phyloP scores from a whole-genome alignment of 2,113 vertebrate species.

The Corythornis cristatus region DNA sequence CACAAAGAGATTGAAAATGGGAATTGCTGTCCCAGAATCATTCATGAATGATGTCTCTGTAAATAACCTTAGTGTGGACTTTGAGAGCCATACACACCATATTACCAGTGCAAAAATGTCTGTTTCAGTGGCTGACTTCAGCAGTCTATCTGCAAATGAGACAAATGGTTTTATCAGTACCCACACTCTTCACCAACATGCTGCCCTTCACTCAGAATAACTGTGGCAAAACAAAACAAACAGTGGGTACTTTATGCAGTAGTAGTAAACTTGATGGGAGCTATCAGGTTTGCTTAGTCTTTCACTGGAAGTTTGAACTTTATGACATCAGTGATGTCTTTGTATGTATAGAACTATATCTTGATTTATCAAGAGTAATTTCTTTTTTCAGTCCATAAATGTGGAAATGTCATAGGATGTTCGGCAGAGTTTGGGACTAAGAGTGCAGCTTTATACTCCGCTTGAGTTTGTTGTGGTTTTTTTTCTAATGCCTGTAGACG shows the following conservation, averaged over 20 bases:
- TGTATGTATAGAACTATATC: conserved; percentile 98
- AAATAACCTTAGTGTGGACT: conserved; percentile 90
- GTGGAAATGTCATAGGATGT: conserved; percentile 83
- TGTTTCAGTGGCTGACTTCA: conserved; percentile 95
- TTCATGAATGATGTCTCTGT: conserved; percentile 95
- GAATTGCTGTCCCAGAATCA: conserved; percentile 86
- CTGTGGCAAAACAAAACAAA: conserved; percentile 18
- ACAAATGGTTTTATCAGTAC: conserved; percentile 89
- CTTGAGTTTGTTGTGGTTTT: conserved; percentile 67
- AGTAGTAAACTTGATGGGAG: conserved; percentile 76
- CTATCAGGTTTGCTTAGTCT: conserved; percentile 88
- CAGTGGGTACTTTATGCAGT: conserved; percentile 63
- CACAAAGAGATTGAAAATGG: conserved; percentile 94
- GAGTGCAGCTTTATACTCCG: conserved; percentile 88
- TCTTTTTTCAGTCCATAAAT: conserved; percentile 91
- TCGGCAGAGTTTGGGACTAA: conserved; percentile 82
- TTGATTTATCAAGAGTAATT: conserved; percentile 99
- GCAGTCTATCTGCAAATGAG: conserved; percentile 88
- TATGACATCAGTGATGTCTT: conserved; percentile 99
- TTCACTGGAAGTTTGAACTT: conserved; percentile 95
- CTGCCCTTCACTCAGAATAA: conserved; percentile 96
- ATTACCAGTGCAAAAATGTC: conserved; percentile 97
- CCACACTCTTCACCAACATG: conserved; percentile 89
- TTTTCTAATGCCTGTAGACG: conserved; percentile 75
- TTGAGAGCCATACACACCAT: conserved; percentile 88